Percentiles rank a stretch among this genome's conserved stretches.
These are phyloP conservation scores for Poecilia velifera DNA, from an alignment of 2,797 vertebrate genomes.

Conservation along the genomic window DNA sequence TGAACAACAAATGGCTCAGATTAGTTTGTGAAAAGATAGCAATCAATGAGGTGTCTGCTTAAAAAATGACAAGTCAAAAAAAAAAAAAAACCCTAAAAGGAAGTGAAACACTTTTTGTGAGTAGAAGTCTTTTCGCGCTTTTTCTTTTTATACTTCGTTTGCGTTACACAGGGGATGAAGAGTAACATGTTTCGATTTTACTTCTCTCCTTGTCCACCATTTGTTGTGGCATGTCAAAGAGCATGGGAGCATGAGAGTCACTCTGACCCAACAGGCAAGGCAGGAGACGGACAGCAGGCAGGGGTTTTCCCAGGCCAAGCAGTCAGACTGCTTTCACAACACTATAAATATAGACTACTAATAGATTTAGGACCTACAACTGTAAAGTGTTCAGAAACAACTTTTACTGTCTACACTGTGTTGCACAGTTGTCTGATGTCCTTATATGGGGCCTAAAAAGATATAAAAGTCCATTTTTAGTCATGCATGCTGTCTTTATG, in stretches of 20 bases:
- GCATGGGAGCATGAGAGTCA: conserved; percentile 78
- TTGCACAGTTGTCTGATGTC: not conserved
- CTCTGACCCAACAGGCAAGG: conserved; percentile 66
- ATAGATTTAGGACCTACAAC: conserved; percentile 33
- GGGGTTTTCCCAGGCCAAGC: conserved; percentile 74
- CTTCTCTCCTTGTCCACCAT: conserved; percentile 51
- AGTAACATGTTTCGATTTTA: conserved; percentile 40
- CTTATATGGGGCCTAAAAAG: conserved; percentile 22
- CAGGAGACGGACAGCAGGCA: conserved; percentile 59
- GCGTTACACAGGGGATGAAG: conserved; percentile 28
- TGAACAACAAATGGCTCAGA: conserved; percentile 35
- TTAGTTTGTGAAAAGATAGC: conserved; percentile 29
- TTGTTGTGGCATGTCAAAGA: conserved; percentile 74
- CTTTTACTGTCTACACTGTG: conserved; percentile 38
- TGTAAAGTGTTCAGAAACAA: conserved; percentile 24
- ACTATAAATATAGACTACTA: conserved; percentile 61
- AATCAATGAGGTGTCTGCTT: conserved; percentile 34
- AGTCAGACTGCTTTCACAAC: conserved; percentile 56
- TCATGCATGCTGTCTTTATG: not conserved
- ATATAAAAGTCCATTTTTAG: not conserved
- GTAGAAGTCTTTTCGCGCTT: not conserved
- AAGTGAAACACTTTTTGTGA: conserved; percentile 6
- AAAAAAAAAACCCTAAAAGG: conserved; percentile 9
- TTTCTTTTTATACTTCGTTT: not conserved
- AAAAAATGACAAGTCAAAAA: conserved; percentile 13